Evolutionary conservation across 2,113 vertebrate species (phyloP).

Genomic region (Clinocottus analis): DNA sequence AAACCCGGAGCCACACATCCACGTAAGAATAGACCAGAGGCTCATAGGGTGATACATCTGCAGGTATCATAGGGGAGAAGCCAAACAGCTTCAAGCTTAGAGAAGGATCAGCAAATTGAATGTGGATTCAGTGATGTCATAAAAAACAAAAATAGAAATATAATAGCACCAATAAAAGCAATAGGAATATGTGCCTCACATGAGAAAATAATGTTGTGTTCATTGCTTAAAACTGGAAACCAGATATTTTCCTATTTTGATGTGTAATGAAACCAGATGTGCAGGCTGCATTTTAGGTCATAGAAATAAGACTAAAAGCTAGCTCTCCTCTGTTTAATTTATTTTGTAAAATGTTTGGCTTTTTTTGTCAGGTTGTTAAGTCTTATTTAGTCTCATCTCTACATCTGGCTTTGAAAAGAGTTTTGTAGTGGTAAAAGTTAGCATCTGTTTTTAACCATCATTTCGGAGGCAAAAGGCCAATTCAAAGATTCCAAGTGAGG

Average conservation of each 20-base stretch:
- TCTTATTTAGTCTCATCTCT: background rate
- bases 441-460: background rate
- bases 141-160: constrained; percentile 44
- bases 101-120: constrained; percentile 19
- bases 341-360: background rate
- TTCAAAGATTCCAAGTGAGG: constrained; percentile 1
- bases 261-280: constrained; percentile 46
- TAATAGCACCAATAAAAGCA: constrained; percentile 44
- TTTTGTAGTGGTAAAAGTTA: background rate
- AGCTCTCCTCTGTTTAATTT: background rate
- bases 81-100: constrained; percentile 24
- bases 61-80: constrained; percentile 2
- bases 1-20: constrained; percentile 77
- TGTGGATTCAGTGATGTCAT: constrained; percentile 6
- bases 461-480: background rate
- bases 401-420: constrained; percentile 16
- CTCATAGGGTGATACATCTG: constrained; percentile 8
- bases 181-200: constrained; percentile 24
- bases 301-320: constrained; percentile 11
- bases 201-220: constrained; percentile 21
- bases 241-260: constrained; percentile 43
- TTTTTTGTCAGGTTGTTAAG: background rate
- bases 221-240: constrained; percentile 33
- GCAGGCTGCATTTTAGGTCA: background rate
- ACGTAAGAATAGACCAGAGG: constrained; percentile 66